A percentile compares a stretch with the other conserved stretches of the same genome.
phyloP scores from a whole-genome alignment of 1,140 invertebrate genomes.

The Steinernema feltiae region DNA sequence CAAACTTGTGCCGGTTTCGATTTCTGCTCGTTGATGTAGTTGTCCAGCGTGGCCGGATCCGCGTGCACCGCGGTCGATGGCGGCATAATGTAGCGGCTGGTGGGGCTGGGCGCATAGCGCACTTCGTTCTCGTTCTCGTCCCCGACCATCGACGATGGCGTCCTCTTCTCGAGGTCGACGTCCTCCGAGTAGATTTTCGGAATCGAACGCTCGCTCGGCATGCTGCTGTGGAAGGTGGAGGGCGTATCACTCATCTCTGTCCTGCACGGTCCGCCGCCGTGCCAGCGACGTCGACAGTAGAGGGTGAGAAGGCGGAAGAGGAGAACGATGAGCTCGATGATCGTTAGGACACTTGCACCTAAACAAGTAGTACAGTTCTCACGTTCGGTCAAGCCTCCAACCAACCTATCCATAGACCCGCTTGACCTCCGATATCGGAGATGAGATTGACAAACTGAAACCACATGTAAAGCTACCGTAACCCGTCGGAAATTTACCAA shows the following conservation, averaged over 20 bases:
- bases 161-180: not conserved
- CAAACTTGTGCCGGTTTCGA: not conserved
- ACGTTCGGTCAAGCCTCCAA: not conserved
- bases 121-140: not conserved
- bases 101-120: not conserved
- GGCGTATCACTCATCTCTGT: not conserved
- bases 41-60: constrained; percentile 1
- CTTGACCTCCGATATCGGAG: constrained; percentile 54
- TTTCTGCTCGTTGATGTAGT: constrained; percentile 5
- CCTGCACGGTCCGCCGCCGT: not conserved
- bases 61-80: not conserved
- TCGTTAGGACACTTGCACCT: constrained; percentile 23
- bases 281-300: constrained; percentile 7
- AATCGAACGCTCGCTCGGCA: not conserved
- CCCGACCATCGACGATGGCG: not conserved
- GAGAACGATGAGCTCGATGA: constrained; percentile 19
- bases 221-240: not conserved
- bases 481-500: constrained; percentile 28
- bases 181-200: constrained; percentile 6
- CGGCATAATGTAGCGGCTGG: not conserved
- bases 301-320: constrained; percentile 18
- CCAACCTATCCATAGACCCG: constrained; percentile 48
- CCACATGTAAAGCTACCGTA: not conserved
- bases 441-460: constrained; percentile 53
- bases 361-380: too few species aligned